A percentile compares a stretch with the other conserved stretches of the same genome.
Evolutionary conservation across 2,797 vertebrate species (phyloP).

Genomic region (Microhierax caerulescens): DNA sequence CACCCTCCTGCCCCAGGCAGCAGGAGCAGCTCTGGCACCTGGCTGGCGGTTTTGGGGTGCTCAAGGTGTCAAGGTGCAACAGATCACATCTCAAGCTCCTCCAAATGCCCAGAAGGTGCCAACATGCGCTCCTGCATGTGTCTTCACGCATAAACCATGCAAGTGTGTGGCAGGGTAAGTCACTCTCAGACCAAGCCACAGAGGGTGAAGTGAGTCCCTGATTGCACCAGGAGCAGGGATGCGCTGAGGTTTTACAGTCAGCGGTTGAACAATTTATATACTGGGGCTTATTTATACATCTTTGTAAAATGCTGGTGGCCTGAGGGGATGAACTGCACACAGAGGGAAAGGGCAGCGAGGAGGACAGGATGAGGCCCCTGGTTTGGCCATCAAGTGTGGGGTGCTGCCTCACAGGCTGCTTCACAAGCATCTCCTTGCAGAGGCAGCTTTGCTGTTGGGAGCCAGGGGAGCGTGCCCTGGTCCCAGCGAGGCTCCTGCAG

Average conservation of each 20-base stretch:
- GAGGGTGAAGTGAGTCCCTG: background rate
- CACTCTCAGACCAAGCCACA: background rate
- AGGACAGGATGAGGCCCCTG: background rate
- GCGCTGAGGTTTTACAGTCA: background rate
- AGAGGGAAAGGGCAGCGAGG: background rate
- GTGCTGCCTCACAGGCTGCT: fast-evolving
- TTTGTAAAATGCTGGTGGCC: background rate
- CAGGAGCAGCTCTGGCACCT: background rate
- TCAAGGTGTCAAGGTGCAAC: background rate
- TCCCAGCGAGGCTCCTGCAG: fast-evolving
- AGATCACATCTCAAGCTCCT: background rate
- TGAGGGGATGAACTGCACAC: background rate
- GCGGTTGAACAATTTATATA: background rate
- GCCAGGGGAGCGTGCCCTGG: fast-evolving
- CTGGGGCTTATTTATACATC: background rate
- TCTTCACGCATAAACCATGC: background rate
- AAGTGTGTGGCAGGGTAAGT: background rate
- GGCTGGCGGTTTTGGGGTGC: background rate
- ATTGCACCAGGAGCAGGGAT: fast-evolving
- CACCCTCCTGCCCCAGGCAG: background rate
- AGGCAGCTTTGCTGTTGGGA: background rate
- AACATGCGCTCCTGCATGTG: fast-evolving
- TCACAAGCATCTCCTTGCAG: background rate
- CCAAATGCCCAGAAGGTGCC: background rate
- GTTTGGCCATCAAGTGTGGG: background rate